Percentiles rank a stretch among this genome's conserved stretches.
phyloP scores from a whole-genome alignment of 2,888 invertebrate genomes.

The Chromoteleia sp. region DNA sequence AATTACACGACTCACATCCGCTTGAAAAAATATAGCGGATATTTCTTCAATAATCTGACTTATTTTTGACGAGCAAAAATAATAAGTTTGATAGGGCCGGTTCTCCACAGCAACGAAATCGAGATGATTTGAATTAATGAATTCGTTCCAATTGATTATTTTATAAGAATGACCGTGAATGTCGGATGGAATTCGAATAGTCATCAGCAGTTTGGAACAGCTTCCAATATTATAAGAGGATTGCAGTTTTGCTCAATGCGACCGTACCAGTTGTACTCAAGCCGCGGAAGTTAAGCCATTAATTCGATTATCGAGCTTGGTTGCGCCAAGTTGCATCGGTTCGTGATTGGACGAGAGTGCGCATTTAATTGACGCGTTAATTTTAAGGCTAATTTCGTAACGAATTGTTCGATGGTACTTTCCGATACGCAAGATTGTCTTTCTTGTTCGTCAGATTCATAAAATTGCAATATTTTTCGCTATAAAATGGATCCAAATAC shows the following conservation, averaged over 20 bases:
- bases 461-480: no score
- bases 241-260: constrained; percentile 20
- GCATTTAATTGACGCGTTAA: constrained; percentile 24
- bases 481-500: no score
- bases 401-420: constrained; percentile 3
- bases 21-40: no score
- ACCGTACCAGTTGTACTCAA: constrained; percentile 29
- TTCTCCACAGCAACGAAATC: no score
- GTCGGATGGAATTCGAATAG: constrained; percentile 1
- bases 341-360: constrained; percentile 9
- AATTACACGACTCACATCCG: no score
- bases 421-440: no score
- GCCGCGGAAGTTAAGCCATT: constrained; percentile 49
- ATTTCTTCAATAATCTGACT: no score
- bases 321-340: constrained; percentile 7
- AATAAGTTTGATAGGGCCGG: no score
- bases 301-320: constrained; percentile 46
- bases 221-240: constrained; percentile 39
- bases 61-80: no score
- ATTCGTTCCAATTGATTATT: no score
- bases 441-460: no score
- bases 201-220: constrained; percentile 13
- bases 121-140: no score
- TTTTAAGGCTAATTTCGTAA: constrained; percentile 19
- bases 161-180: background rate